Percentiles rank a stretch among this genome's conserved stretches.
These are phyloP conservation scores for Campopleginae sp. DNA, from an alignment of 2,888 invertebrate species.

Conservation along the genomic window DNA sequence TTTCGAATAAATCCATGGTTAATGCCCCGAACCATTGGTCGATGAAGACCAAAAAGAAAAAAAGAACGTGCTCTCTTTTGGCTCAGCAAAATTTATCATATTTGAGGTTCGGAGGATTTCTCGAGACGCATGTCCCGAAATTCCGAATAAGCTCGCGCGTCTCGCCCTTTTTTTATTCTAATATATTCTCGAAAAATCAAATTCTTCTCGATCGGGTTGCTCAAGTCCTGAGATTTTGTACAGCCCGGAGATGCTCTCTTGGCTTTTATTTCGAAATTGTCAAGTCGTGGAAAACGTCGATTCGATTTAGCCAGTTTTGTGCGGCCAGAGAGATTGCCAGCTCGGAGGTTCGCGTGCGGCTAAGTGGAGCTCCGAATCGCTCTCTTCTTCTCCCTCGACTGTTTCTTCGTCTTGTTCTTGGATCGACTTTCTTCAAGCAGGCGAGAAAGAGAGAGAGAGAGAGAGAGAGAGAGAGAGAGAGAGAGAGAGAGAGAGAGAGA, in stretches of 20 bases:
- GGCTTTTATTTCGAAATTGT: constrained; percentile 10
- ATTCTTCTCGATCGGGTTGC: not conserved
- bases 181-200: not conserved
- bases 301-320: constrained; percentile 69
- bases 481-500: constrained; percentile 55
- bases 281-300: constrained; percentile 23
- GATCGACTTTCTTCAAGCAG: constrained; percentile 60
- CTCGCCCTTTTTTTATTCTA: not conserved
- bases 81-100: constrained; percentile 10
- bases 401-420: constrained; percentile 61
- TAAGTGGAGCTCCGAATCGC: constrained; percentile 78
- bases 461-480: constrained; percentile 55
- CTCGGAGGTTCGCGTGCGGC: constrained; percentile 82
- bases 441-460: constrained; percentile 56
- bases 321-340: constrained; percentile 63
- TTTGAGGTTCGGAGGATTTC: constrained; percentile 32
- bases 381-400: constrained; percentile 41
- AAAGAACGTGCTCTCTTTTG: constrained; percentile 59
- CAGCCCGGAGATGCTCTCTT: not conserved
- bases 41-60: constrained; percentile 48
- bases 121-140: constrained; percentile 52
- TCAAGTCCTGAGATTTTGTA: not conserved
- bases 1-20: constrained; percentile 83
- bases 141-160: constrained; percentile 31
- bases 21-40: constrained; percentile 74